phyloP scores from a whole-genome alignment of 2,113 vertebrate genomes.

The Emydura subglobosa region DNA sequence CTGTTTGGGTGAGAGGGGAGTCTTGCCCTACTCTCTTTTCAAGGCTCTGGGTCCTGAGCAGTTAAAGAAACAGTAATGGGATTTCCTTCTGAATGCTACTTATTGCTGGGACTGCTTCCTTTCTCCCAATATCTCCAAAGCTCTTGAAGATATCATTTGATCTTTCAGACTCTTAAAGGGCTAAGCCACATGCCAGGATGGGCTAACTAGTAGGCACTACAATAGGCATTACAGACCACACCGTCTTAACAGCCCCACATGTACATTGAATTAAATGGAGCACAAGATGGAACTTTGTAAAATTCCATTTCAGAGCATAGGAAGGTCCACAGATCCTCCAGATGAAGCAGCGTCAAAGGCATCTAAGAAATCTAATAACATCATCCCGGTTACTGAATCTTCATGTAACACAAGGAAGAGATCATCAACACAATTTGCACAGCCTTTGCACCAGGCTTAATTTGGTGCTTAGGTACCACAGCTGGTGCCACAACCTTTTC shows the following conservation, averaged over 20 bases:
- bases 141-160: no score
- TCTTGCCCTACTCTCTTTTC: no score
- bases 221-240: no score
- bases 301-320: neutral
- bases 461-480: neutral
- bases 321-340: neutral
- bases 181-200: no score
- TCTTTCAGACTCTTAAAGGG: no score
- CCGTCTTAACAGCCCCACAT: accelerated
- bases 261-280: neutral
- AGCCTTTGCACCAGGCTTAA: accelerated
- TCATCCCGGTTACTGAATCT: neutral
- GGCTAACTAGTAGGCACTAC: no score
- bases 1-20: no score
- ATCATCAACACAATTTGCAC: neutral
- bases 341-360: accelerated
- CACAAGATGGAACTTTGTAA: neutral
- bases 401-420: neutral
- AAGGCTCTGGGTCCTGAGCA: no score
- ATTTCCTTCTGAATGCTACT: no score
- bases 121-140: no score
- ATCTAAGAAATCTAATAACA: accelerated
- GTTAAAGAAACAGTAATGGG: no score
- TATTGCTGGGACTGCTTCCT: no score
- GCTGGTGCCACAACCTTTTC: neutral